Evolutionary conservation across 2,797 vertebrate species (phyloP).

Genomic region (Cygnus olor): DNA sequence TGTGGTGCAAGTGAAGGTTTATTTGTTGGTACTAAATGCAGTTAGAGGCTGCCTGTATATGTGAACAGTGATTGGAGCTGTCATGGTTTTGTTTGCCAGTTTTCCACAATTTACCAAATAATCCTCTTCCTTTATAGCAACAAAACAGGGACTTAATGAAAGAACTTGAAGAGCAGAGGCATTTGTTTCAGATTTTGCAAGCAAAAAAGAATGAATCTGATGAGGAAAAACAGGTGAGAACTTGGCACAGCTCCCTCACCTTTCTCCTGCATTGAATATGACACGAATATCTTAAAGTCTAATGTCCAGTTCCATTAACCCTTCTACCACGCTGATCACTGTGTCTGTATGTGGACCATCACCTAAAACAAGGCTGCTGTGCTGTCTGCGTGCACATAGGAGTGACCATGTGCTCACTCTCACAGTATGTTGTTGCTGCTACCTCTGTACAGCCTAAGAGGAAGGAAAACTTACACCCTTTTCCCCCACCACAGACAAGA

Average conservation of each 20-base stretch:
- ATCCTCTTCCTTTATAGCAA: conserved; percentile 33
- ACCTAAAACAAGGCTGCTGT: not conserved
- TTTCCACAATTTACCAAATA: not conserved
- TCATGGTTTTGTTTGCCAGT: not conserved
- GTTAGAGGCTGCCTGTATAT: not conserved
- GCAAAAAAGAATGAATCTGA: conserved; percentile 26
- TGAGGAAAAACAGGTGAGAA: conserved; percentile 61
- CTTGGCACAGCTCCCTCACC: not conserved
- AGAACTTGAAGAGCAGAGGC: conserved; percentile 40
- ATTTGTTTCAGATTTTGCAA: conserved; percentile 18
- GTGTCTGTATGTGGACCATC: accelerated
- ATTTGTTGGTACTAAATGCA: not conserved
- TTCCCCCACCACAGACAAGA: not conserved
- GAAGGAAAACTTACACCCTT: not conserved
- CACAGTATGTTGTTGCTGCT: not conserved
- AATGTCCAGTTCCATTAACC: not conserved
- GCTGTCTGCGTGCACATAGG: not conserved
- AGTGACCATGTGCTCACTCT: accelerated
- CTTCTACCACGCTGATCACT: not conserved
- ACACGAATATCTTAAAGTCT: not conserved
- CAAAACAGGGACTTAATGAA: conserved; percentile 1
- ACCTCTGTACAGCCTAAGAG: not conserved
- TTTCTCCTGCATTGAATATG: not conserved
- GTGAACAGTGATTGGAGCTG: not conserved
- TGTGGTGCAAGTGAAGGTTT: not conserved